These are phyloP conservation scores for Peucedramus taeniatus DNA, from an alignment of 2,113 vertebrate genomes.

Conservation along the genomic window DNA sequence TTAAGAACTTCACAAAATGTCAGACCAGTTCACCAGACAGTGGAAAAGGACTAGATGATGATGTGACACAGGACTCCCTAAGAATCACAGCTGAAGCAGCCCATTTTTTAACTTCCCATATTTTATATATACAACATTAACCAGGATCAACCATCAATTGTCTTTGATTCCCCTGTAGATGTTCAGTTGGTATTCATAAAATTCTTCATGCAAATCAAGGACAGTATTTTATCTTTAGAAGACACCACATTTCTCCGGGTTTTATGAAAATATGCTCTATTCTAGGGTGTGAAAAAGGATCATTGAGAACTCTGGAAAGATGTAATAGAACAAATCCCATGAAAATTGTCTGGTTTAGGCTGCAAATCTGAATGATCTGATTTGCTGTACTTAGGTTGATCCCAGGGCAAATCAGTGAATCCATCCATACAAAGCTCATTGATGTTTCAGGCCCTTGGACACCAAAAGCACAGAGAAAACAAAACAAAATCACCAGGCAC, in stretches of 20 bases:
- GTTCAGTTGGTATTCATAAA: conserved; percentile 49
- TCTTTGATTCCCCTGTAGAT: not conserved
- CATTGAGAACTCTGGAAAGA: conserved; percentile 36
- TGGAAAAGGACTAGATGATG: not conserved
- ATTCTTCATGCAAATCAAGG: conserved; percentile 64
- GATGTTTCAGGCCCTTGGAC: not conserved
- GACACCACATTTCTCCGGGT: conserved; percentile 45
- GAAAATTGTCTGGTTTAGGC: conserved; percentile 27
- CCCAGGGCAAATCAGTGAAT: conserved; percentile 39
- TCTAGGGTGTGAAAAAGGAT: conserved; percentile 53
- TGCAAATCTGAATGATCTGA: conserved; percentile 42
- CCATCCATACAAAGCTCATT: conserved; percentile 36
- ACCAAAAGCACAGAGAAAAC: not conserved
- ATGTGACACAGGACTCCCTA: not conserved
- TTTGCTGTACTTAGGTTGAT: not conserved
- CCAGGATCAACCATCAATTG: not conserved
- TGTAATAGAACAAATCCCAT: conserved; percentile 17
- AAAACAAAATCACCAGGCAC: not conserved
- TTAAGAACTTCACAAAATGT: not conserved
- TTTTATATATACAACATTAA: not conserved
- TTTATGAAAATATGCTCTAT: conserved; percentile 27
- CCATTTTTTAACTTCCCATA: not conserved
- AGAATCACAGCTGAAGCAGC: not conserved
- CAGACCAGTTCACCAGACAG: not conserved
- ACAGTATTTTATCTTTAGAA: conserved; percentile 61